phyloP scores from a whole-genome alignment of 2,113 vertebrate species.

The Polyodon spathula region DNA sequence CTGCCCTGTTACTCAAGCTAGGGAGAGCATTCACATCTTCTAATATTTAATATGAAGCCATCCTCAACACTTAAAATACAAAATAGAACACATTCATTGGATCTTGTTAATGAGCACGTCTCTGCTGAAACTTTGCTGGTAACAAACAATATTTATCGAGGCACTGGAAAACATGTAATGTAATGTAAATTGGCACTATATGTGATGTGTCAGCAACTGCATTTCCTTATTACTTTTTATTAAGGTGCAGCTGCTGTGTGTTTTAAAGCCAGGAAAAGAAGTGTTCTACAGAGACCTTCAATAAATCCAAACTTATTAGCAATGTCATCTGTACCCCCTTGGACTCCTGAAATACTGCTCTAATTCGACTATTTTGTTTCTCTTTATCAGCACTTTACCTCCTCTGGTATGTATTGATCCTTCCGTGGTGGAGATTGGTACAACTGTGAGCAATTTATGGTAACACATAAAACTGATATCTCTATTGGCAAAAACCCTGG shows the following conservation, averaged over 20 bases:
- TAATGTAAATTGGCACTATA: constrained; percentile 28
- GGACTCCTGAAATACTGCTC: constrained; percentile 34
- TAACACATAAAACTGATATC: constrained; percentile 24
- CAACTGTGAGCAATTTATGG: constrained; percentile 47
- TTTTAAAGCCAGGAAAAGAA: constrained; percentile 18
- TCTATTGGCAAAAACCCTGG: constrained; percentile 17
- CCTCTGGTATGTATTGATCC: constrained; percentile 37
- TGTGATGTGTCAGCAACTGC: constrained; percentile 32
- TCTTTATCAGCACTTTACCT: constrained; percentile 38
- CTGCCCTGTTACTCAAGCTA: no score
- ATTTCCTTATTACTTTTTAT: constrained; percentile 31
- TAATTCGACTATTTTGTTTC: constrained; percentile 35
- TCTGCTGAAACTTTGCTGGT: constrained; percentile 27
- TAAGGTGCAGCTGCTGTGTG: constrained; percentile 25
- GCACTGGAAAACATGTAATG: constrained; percentile 20
- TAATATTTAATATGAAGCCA: background rate
- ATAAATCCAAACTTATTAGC: constrained; percentile 39
- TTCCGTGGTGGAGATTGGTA: constrained; percentile 31
- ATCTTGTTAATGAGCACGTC: constrained; percentile 30
- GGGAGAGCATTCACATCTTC: background rate
- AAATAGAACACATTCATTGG: constrained; percentile 25
- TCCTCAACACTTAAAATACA: constrained; percentile 29
- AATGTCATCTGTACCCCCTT: constrained; percentile 29
- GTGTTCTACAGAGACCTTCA: constrained; percentile 17
- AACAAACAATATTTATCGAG: constrained; percentile 31